Evolutionary conservation across 2,797 vertebrate species (phyloP), one percentile per base, ranked within the genome.

Genomic region (Ctenosaura bakeri): DNA sequence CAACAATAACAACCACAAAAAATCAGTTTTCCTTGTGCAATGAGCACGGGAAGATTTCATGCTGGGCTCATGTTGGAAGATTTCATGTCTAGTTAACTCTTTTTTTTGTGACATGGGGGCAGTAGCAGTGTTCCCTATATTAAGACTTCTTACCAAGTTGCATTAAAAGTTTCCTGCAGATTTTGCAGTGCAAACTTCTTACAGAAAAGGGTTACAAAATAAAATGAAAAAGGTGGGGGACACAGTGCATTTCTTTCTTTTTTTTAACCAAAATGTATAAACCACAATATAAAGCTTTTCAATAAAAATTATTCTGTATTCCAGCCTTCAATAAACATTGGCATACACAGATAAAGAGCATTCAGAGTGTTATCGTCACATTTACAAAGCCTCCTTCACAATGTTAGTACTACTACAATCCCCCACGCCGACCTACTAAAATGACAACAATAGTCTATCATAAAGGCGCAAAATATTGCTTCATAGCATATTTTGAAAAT

Each of bases 391-490:
- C 92, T 95, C 91, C 94, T 94, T 95, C 92, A 93, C 91, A 90
- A 90, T 89, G 73, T 92, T 96, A 90, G 88, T 91, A 94, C 94
- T 96, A 93, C 90, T 93, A 95, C 92, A 94, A 46, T 92, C 95
- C 95, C 93, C 94, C 91, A 93, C 95, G 91, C 93, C 91, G 94
- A 94, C 93, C 94, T 95, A 95, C 96, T 92, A 94, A 97, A 97
- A 95, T 88, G 92, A 97, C 95, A 95, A 97, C 95, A n/a, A 94
- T 97, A 46, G 42, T 97, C 96, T 95, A 96, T 96, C 96, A 96
- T 94, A 96, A 97, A 97, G 96, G 95, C 90, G 94, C 95, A 96
- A 97, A 97, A 97, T 97, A 98, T 97, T 97, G 97, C 97, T 98
- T 97, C 32, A 94, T 94, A 97, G 96, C 96, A 54, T 95, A 96